Conservation (phyloP, 1,140 invertebrate species). For the Apolygus lucorum region DNA sequence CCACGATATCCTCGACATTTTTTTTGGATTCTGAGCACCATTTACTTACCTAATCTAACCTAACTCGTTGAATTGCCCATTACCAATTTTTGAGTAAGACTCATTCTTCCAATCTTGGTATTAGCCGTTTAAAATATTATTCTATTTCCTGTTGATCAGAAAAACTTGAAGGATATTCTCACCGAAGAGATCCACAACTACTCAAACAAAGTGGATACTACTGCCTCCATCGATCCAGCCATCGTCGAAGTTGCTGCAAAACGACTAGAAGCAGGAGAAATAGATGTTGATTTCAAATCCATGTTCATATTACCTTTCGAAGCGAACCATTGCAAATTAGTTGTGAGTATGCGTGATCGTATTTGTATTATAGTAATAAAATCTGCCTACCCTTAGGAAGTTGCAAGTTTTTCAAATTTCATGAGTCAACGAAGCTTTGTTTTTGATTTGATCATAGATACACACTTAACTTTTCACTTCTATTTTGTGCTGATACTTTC, state of each 20-base stretch:
- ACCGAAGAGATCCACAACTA: background rate
- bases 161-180: background rate
- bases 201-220: background rate
- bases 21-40: no score
- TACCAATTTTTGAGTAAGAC: no score
- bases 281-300: background rate
- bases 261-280: background rate
- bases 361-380: no score
- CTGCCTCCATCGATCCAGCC: background rate
- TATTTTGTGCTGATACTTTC: background rate
- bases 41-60: no score
- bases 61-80: no score
- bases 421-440: background rate
- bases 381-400: no score
- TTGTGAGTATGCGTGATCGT: no score
- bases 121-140: conserved; percentile 12
- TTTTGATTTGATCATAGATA: background rate
- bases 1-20: no score
- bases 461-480: background rate
- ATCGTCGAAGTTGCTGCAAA: background rate
- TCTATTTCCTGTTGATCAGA: background rate
- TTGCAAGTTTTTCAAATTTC: no score
- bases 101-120: no score
- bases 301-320: background rate
- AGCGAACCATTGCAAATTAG: background rate